phyloP scores from a whole-genome alignment of 2,113 vertebrate species.

The Oceanites oceanicus region DNA sequence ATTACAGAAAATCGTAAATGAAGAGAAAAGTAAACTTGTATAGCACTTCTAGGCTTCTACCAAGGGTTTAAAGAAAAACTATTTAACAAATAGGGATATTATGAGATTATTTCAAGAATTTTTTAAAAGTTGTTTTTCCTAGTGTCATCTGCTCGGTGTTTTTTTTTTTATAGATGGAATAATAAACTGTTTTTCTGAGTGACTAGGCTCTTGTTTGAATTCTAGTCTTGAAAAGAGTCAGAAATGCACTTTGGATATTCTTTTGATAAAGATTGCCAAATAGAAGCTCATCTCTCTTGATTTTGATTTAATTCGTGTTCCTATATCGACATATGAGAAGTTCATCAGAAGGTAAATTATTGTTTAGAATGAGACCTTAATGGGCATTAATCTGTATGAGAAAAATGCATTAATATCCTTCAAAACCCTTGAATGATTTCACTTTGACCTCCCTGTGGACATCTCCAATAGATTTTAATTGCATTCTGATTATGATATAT shows the following conservation, averaged over 20 bases:
- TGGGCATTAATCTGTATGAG: background rate
- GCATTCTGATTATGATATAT: background rate
- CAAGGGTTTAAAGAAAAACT: background rate
- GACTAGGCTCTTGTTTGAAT: background rate
- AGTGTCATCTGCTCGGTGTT: background rate
- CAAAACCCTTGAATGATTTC: background rate
- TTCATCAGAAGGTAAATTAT: background rate
- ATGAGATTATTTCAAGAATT: background rate
- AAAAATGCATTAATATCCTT: background rate
- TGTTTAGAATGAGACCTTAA: background rate
- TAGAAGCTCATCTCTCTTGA: background rate
- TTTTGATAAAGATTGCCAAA: background rate
- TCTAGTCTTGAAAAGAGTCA: background rate
- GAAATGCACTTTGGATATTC: background rate
- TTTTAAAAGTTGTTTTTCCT: fast-evolving
- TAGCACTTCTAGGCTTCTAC: background rate
- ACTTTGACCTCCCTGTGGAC: background rate
- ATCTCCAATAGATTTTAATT: background rate
- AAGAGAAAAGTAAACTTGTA: background rate
- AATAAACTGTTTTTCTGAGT: background rate
- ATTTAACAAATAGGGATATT: background rate
- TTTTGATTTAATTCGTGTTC: background rate
- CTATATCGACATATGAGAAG: background rate
- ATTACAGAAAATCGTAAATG: background rate
- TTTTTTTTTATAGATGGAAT: background rate